A percentile compares a stretch with the other conserved stretches of the same genome.
Evolutionary conservation across 1,140 invertebrate species (phyloP).

Genomic region (Hyles euphorbiae): DNA sequence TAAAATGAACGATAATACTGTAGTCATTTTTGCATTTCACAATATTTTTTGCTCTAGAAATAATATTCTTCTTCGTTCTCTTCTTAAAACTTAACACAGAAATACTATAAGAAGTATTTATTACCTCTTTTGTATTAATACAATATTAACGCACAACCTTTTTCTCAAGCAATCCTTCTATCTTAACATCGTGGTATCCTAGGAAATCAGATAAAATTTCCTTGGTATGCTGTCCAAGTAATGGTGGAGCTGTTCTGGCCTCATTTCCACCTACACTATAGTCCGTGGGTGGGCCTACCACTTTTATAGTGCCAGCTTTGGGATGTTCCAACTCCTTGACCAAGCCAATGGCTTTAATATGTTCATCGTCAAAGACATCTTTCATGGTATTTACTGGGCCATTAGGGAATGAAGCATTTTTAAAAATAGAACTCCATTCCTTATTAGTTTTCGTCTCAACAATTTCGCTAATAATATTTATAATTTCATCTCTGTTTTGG

Average conservation of each 20-base stretch:
- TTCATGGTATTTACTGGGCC: constrained; percentile 92
- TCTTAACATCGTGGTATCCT: constrained; percentile 79
- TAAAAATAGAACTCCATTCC: constrained; percentile 87
- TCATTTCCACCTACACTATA: constrained; percentile 85
- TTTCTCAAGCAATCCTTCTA: constrained; percentile 72
- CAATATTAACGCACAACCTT: constrained; percentile 41
- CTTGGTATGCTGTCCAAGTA: constrained; percentile 90
- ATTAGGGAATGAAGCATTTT: constrained; percentile 87
- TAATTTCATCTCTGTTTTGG: constrained; percentile 82
- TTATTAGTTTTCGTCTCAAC: constrained; percentile 82
- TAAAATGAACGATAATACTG: too few relatives aligned
- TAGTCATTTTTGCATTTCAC: too few relatives aligned
- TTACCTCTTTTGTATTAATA: too few relatives aligned
- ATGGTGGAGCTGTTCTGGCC: constrained; percentile 85
- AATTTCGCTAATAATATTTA: constrained; percentile 78
- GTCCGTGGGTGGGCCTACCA: constrained; percentile 91
- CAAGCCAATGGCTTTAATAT: constrained; percentile 84
- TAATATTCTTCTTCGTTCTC: too few relatives aligned
- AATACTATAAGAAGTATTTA: too few relatives aligned
- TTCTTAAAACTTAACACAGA: too few relatives aligned
- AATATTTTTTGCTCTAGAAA: too few relatives aligned
- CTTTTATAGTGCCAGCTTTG: constrained; percentile 81
- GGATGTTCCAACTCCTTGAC: constrained; percentile 87
- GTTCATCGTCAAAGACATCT: constrained; percentile 92
- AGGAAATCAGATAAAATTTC: constrained; percentile 84